A percentile compares a stretch with the other conserved stretches of the same genome.
These are phyloP conservation scores for Parasteatoda lunata DNA, from an alignment of 2,888 invertebrate species.

Conservation along the genomic window DNA sequence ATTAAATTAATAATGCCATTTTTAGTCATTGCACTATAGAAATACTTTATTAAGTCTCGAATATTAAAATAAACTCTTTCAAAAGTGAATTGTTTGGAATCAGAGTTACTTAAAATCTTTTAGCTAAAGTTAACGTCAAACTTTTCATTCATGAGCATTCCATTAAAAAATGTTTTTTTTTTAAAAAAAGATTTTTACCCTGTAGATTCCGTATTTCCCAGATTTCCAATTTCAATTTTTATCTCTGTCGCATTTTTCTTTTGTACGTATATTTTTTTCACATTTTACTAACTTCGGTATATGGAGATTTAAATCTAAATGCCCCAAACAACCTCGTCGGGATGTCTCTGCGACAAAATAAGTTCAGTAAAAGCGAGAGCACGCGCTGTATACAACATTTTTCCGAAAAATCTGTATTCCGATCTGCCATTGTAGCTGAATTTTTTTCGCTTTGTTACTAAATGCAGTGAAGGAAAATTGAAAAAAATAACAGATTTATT, in stretches of 20 bases:
- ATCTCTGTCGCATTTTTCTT: conserved; percentile 10
- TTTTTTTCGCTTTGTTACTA: conserved; percentile 1
- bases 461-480: conserved; percentile 18
- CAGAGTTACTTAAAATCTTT: no score
- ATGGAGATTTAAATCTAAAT: conserved; percentile 16
- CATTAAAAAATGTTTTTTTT: conserved; percentile 4
- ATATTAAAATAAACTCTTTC: no score
- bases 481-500: conserved; percentile 30
- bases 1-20: no score
- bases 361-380: conserved; percentile 5
- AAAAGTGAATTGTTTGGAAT: no score
- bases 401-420: conserved; percentile 21
- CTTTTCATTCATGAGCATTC: no score
- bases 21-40: no score
- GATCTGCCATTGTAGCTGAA: background rate
- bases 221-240: conserved; percentile 19
- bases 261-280: background rate
- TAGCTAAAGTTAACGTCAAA: no score
- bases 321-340: conserved; percentile 2
- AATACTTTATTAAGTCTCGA: no score
- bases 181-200: background rate
- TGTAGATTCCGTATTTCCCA: background rate
- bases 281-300: no score
- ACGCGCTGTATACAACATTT: conserved; percentile 6
- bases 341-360: conserved; percentile 18